phyloP scores from a whole-genome alignment of 2,797 vertebrate species.

The Centropyge bicolor region DNA sequence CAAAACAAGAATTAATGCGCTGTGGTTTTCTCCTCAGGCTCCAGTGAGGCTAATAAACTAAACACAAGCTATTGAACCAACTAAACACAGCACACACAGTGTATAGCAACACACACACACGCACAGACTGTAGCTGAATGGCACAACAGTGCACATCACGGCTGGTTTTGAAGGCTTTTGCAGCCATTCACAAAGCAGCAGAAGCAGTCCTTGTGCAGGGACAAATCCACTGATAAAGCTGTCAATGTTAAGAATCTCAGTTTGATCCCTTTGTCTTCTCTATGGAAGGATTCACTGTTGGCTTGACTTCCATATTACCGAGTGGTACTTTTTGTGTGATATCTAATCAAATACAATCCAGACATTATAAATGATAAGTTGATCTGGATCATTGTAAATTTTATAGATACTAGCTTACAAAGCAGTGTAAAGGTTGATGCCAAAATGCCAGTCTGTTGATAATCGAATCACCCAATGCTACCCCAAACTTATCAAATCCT shows the following conservation, averaged over 20 bases:
- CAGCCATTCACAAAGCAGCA: constrained; percentile 56
- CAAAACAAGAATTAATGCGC: constrained; percentile 39
- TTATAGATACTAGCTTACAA: constrained; percentile 37
- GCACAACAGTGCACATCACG: constrained; percentile 68
- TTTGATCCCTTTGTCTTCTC: constrained; percentile 2
- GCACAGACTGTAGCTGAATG: constrained; percentile 67
- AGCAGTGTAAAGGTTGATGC: constrained; percentile 51
- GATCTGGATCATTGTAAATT: constrained; percentile 43
- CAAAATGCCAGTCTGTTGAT: constrained; percentile 35
- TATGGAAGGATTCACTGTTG: constrained; percentile 26
- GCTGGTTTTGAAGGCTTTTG: constrained; percentile 57
- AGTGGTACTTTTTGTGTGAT: constrained; percentile 12
- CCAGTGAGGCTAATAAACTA: constrained; percentile 69
- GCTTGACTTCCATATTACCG: constrained; percentile 20
- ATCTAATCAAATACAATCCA: constrained; percentile 25
- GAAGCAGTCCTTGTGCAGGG: constrained; percentile 57
- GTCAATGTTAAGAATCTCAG: constrained; percentile 9
- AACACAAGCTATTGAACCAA: constrained; percentile 72
- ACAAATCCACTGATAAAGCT: constrained; percentile 57
- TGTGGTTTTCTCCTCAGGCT: constrained; percentile 48
- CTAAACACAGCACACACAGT: constrained; percentile 64
- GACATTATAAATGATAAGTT: constrained; percentile 14
- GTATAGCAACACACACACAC: constrained; percentile 50
- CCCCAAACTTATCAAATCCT: constrained; percentile 25
- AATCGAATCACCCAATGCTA: constrained; percentile 17